Base-by-base conservation (phyloP, 2,113 vertebrate genomes). In the Colius striatus region DNA sequence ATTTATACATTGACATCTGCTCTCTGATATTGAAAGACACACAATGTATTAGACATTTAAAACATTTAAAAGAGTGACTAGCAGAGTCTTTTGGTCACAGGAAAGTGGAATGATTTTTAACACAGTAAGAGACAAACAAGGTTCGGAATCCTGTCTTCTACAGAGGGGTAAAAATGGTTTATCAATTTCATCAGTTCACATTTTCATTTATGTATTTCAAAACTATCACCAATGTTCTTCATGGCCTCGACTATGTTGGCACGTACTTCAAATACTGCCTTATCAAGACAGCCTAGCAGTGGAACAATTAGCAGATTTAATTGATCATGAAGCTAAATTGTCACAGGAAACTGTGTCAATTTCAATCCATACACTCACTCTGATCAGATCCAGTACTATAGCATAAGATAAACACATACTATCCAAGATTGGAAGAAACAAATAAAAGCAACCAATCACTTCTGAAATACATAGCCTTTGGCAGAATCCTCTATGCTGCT, bases 371-470 rank as follows among this genome's bases (percentile, higher is more conserved):
- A 38, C 3, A 0, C 32, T 41, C 27, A 18, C 5, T 43, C 36
- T 73, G 47, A 51, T 53, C 43, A 60, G 60, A 65, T 19, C 23
- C 63, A 65, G 45, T 10, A 45, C 32, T 6, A 22, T 1, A 58
- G 23, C 10, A 5, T 4, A 27, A 73, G 3, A 70, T 0, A 43
- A 80, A 47, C 2, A 1, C 61, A 5, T 0, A 2, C 32, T 65
- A 85, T 25, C 60, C 71, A 34, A 81, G 48, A 17, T 36, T 16
- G 19, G 60, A 41, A 8, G 17, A 58, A 95, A 82, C 34, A 81
- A 92, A 71, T 4, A 75, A 62, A 72, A 92, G 55, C 81, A 84
- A 80, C 50, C 16, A 29, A 79, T 8, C 9, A 4, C 26, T 62
- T 58, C 32, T 5, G 26, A 92, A 79, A 36, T 11, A 14, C 71